These are phyloP conservation scores for Petrolisthes manimaculis DNA, from an alignment of 2,888 invertebrate species.

Conservation along the genomic window DNA sequence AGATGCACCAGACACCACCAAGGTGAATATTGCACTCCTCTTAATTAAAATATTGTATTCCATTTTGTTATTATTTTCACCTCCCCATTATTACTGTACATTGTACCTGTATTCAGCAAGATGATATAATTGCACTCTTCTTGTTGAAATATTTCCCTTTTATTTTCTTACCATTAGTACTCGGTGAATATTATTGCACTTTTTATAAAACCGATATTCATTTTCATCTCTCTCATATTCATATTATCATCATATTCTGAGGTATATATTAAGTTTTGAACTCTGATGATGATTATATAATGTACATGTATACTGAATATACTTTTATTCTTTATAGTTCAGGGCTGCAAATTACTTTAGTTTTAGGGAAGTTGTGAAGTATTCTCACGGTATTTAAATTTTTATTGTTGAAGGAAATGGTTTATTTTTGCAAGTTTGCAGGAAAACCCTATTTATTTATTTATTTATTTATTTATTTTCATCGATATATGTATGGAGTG, in stretches of 20 bases:
- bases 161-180: not conserved
- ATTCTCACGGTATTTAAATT: too few relatives aligned
- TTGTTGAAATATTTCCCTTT: conserved; percentile 16
- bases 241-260: not conserved
- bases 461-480: too few relatives aligned
- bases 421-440: too few relatives aligned
- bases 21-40: conserved; percentile 52
- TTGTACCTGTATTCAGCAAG: not conserved
- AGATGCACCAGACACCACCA: conserved; percentile 47
- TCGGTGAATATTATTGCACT: not conserved
- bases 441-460: too few relatives aligned
- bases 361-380: too few relatives aligned
- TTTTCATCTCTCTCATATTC: not conserved
- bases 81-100: conserved; percentile 18
- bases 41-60: conserved; percentile 27
- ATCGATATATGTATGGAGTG: not conserved
- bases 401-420: too few relatives aligned
- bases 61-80: conserved; percentile 9
- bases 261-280: too few relatives aligned
- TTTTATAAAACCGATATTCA: not conserved
- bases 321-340: too few relatives aligned
- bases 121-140: conserved; percentile 15
- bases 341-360: too few relatives aligned
- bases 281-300: too few relatives aligned
- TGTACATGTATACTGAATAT: too few relatives aligned